Conservation (phyloP, 2,888 invertebrate species). For the Buathra laborator region DNA sequence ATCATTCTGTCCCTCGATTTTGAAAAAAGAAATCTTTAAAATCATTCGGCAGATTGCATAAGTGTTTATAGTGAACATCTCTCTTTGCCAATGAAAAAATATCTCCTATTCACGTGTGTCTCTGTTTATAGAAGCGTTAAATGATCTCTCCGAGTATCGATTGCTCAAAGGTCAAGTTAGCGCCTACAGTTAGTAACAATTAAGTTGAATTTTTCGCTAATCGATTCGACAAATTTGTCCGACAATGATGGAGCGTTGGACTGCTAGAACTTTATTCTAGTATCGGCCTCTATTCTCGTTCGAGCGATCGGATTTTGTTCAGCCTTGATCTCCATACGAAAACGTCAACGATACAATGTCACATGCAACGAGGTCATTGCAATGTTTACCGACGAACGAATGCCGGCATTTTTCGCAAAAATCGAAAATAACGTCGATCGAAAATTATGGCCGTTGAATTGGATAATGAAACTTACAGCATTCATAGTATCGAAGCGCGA, state of each 20-base stretch:
- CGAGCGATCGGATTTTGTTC: constrained; percentile 37
- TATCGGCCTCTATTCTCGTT: constrained; percentile 48
- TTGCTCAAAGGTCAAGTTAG: constrained; percentile 66
- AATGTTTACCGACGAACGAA: neutral
- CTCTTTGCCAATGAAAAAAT: too few species aligned
- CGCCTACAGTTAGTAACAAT: constrained; percentile 50
- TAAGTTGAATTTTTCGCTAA: constrained; percentile 66
- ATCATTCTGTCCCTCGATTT: too few species aligned
- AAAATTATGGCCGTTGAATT: too few species aligned
- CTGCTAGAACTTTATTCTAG: neutral
- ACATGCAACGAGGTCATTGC: neutral
- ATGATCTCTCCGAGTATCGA: neutral
- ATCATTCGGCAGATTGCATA: too few species aligned
- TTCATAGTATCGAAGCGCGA: neutral
- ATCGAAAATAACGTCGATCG: too few species aligned
- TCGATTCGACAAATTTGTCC: constrained; percentile 48
- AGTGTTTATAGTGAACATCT: too few species aligned
- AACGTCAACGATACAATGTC: constrained; percentile 15
- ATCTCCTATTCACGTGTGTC: neutral
- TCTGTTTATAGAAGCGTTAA: constrained; percentile 16
- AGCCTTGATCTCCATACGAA: constrained; percentile 45
- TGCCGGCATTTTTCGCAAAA: neutral
- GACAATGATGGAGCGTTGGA: neutral
- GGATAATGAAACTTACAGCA: too few species aligned
- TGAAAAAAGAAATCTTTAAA: too few species aligned